Base-by-base conservation (phyloP, 2,113 vertebrate genomes). In the Eretmochelys imbricata region DNA sequence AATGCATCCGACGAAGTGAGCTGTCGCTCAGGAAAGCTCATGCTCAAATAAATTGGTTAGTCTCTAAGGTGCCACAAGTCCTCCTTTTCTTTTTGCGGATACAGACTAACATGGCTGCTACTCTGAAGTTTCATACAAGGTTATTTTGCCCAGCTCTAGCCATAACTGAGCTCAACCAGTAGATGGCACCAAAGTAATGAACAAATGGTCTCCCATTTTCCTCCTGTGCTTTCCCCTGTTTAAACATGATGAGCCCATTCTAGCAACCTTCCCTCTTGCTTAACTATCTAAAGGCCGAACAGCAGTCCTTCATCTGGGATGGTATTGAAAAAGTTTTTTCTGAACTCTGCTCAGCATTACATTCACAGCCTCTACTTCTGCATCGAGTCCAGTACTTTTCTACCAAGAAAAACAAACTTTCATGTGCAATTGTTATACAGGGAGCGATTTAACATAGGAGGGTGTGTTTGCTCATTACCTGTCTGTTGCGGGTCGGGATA, bases 111-210 rank as follows among this genome's bases (percentile, higher is more conserved):
- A 19, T 1, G 17, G 51, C 51, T 53, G 19, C 51, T 17, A 53
- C 51, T 53, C 17, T 53, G 51, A 53, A 54, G 65, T 38, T 69
- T 38, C 65, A 38, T 9, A 38, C n/a, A 38, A 22, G 38, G n/a
- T 17, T 17, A 20, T 38, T 69, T 72, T 72, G 35, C 65, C n/a
- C 65, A 22, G 19, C 19, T 9, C 46, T 35, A 20, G 62, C 29
- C 54, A 49, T 4, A 79, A 51, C 57, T 1, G 49, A 79, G 82
- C 90, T 65, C 75, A 27, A 94, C 96, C 97, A 95, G 97, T 72
- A 97, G 97, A 95, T 97, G 97, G 97, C 96, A 97, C 93, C 95
- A 94, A 82, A 96, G 96, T 80, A 59, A 95, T 93, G 85, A 85
- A 1, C 81, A 97, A 55, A 72, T 92, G 9, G 65, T 92, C 82